Base-by-base conservation (phyloP, 2,113 vertebrate genomes). In the Syrmaticus mikado region DNA sequence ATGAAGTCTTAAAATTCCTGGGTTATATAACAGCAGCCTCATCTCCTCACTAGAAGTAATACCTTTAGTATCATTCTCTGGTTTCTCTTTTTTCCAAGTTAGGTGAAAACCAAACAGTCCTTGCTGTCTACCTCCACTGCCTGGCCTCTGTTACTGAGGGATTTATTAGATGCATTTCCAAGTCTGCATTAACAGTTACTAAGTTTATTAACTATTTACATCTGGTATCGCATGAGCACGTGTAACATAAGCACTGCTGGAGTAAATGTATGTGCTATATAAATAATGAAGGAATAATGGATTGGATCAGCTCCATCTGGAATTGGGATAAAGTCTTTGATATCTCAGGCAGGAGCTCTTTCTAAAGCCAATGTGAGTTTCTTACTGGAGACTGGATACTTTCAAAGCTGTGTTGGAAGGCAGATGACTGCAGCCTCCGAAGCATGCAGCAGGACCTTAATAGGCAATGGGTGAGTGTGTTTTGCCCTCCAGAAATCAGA, bases 191-290 rank as follows among this genome's bases (percentile, higher is more conserved):
- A 74, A 52, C 72, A 60, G 61, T 60, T 82, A 27, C 34, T 81
- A 81, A 95, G 43, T 2, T 55, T 84, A 66, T 96, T 94, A 94
- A 92, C 86, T 90, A 53, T 89, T 94, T 92, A 76, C 83, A 55
- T 90, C 73, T 92, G 85, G 36, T 75, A 68, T 61, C 89, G 70
- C 45, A 25, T 5, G 70, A 75, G 90, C 70, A 73, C 90, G 81
- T 73, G 89, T 66, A 58, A 82, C 85, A 58, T 27, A 84, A 92
- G 73, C 81, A 90, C 48, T 57, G 81, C 77, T 73, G 48, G 45
- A 61, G 36, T 19, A 58, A 52, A 32, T 8, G 41, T 18, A 72
- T 68, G 79, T 52, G 73, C 50, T 17, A 2, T 20, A 55, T 75
- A 92, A 94, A 91, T 65, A 93, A 78, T 9, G 46, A 58, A 41